Conservation (phyloP, 2,113 vertebrate species). For the Henicopernis longicauda region DNA sequence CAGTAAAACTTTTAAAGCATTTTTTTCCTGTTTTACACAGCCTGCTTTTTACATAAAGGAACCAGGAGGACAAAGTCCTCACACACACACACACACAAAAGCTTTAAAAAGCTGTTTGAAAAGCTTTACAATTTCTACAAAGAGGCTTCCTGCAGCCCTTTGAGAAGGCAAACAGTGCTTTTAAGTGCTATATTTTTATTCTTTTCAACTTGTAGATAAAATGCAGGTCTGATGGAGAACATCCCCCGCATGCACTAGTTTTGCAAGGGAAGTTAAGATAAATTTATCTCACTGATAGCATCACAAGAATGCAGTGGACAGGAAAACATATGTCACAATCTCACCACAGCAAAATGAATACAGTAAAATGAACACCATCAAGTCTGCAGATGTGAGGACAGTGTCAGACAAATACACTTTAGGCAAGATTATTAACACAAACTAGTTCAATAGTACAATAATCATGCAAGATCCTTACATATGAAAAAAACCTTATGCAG, state of each 20-base stretch:
- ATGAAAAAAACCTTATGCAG: neutral
- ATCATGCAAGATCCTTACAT: neutral
- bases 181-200: slow-evolving; percentile 54
- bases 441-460: neutral
- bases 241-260: neutral
- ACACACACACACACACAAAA: neutral
- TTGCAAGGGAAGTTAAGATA: neutral
- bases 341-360: neutral
- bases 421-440: neutral
- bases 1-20: neutral
- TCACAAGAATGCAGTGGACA: neutral
- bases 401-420: neutral
- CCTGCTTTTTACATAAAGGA: slow-evolving; percentile 36
- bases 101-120: slow-evolving; percentile 60
- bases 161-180: slow-evolving; percentile 56
- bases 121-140: slow-evolving; percentile 61
- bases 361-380: neutral
- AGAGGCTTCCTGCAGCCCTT: slow-evolving; percentile 57
- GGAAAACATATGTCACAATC: neutral
- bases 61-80: slow-evolving; percentile 45
- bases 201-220: slow-evolving; percentile 46
- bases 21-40: slow-evolving; percentile 29
- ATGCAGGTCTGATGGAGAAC: neutral
- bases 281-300: neutral
- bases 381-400: neutral